Conservation (phyloP, 2,113 vertebrate species). For the Vulpes ferrilata region DNA sequence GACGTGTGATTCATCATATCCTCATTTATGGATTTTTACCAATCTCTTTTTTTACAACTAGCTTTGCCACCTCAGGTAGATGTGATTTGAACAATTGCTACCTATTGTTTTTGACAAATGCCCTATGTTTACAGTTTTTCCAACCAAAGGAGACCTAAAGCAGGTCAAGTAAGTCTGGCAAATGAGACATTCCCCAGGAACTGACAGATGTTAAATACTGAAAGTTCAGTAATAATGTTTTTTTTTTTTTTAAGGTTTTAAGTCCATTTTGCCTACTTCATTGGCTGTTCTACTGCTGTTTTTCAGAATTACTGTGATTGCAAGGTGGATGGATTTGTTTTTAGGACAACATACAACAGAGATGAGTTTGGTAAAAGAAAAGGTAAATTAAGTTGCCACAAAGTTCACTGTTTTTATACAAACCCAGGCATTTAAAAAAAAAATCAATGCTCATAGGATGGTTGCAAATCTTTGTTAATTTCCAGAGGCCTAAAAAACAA, state of each 20-base stretch:
- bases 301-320: neutral
- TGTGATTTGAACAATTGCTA: neutral
- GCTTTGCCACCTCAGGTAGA: neutral
- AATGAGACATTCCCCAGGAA: neutral
- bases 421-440: neutral
- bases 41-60: neutral
- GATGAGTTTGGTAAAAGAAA: neutral
- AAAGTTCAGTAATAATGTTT: neutral
- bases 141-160: neutral
- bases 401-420: neutral
- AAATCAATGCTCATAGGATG: neutral
- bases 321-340: neutral
- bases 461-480: neutral
- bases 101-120: slow-evolving; percentile 16
- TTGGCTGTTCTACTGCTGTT: neutral
- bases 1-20: neutral
- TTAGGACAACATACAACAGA: neutral
- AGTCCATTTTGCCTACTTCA: neutral
- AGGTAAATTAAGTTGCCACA: neutral
- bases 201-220: neutral
- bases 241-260: no score
- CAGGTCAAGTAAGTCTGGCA: neutral
- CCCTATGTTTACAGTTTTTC: neutral
- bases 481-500: neutral
- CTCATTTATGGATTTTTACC: neutral